Conservation (phyloP, 2,888 invertebrate species). For the Agapostemon virescens region DNA sequence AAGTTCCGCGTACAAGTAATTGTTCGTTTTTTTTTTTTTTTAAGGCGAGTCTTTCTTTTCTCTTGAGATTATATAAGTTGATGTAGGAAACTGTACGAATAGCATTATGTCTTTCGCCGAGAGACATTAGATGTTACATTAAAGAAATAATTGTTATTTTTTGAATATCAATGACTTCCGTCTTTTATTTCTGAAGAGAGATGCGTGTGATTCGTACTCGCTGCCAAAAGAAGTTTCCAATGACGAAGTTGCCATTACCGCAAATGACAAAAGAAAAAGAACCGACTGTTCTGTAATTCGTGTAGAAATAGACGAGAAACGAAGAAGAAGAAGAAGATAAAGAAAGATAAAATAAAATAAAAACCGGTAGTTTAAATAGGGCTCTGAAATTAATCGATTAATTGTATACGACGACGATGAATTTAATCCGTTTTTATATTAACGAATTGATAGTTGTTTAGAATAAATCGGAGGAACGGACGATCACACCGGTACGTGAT, state of each 20-base stretch:
- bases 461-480: constrained; percentile 28
- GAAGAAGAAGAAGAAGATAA: not conserved
- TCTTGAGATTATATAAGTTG: constrained; percentile 44
- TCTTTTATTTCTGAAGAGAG: constrained; percentile 27
- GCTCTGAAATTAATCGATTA: constrained; percentile 56
- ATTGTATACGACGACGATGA: constrained; percentile 34
- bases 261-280: constrained; percentile 19
- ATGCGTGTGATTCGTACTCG: constrained; percentile 43
- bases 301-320: constrained; percentile 41
- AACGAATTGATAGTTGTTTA: constrained; percentile 41
- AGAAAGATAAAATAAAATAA: too few relatives aligned
- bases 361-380: constrained; percentile 43
- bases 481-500: not conserved
- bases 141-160: constrained; percentile 27
- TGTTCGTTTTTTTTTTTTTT: constrained; percentile 19
- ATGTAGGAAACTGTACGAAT: constrained; percentile 18
- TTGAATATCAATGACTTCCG: constrained; percentile 46
- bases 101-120: constrained; percentile 36
- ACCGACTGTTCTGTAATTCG: constrained; percentile 49
- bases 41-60: constrained; percentile 12
- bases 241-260: constrained; percentile 53
- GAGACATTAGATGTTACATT: constrained; percentile 40
- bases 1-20: constrained; percentile 18
- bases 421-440: constrained; percentile 44
- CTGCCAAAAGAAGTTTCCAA: constrained; percentile 54